Base-by-base conservation (phyloP, 2,888 invertebrate genomes). In the Lamellibrachia columna region DNA sequence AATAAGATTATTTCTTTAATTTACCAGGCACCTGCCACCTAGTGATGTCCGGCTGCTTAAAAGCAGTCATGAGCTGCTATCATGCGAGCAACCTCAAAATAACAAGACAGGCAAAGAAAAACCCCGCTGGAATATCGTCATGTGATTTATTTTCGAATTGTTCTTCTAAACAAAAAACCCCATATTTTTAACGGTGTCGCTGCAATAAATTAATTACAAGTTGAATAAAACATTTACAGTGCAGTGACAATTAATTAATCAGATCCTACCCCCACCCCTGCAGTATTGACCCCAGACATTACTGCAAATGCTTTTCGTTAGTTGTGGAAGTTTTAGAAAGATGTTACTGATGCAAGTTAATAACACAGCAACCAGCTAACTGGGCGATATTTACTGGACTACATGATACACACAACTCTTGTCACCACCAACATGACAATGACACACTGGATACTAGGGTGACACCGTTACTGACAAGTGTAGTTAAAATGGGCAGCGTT, bases 241-340 rank as follows among this genome's bases (percentile, higher is more conserved):
- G 15, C 75, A 75, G 75, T 75, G 75, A 75, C 75, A 75, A 75
- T 75, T 75, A 75, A 75, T 75, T 75, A 75, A 75, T 0, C 75
- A 22, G 75, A n/a, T 75, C 75, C 75, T 75, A 75, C 75, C 75
- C 75, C 75, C 75, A 75, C 75, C 75, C 75, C 75, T 75, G 15
- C 75, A 75, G 75, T 75, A 22, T 6, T 75, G 15, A 75, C 75
- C 75, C 75, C 22, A 75, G 75, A 75, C 75, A 75, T 75, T 75
- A 75, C 11, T 22, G 75, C 75, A 75, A 75, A 75, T 22, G 75
- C 22, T 75, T 22, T 22, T n/a, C 75, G n/a, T 15, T n/a, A 75
- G n/a, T n/a, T 22, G 11, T 75, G 2, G 22, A 60, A 75, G 75
- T 3, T 75, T 75, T 75, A 75, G 15, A 75, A 6, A 75, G 75